phyloP scores from a whole-genome alignment of 2,797 vertebrate species.

The Gallinago solitaria region DNA sequence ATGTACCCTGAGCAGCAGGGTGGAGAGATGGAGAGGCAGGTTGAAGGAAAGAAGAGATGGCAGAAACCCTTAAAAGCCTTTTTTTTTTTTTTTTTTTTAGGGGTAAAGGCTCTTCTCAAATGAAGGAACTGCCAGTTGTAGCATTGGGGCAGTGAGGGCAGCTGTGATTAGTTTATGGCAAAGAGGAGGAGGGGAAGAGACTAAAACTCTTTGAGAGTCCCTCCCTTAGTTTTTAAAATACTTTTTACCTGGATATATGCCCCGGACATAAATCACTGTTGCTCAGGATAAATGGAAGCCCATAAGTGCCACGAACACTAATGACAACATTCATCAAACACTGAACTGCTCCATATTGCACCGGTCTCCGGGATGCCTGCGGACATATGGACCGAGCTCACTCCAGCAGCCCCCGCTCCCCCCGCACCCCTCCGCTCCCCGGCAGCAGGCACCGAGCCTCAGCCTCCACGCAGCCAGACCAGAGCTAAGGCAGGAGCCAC shows the following conservation, averaged over 20 bases:
- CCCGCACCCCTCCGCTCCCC: background rate
- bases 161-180: background rate
- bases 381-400: conserved; percentile 53
- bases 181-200: background rate
- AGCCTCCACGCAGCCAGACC: background rate
- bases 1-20: background rate
- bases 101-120: background rate
- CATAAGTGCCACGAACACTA: conserved; percentile 68
- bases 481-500: background rate
- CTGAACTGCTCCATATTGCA: conserved; percentile 68
- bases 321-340: conserved; percentile 79
- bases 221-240: background rate
- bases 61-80: background rate
- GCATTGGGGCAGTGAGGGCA: rapidly evolving
- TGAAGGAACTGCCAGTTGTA: background rate
- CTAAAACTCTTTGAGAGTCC: background rate
- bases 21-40: background rate
- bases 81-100: background rate
- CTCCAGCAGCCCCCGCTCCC: conserved; percentile 38
- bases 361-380: conserved; percentile 29
- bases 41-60: background rate
- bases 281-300: conserved; percentile 71
- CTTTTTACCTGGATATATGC: conserved; percentile 51
- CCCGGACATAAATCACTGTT: conserved; percentile 72
- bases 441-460: background rate